These are phyloP conservation scores for Drosophila seguyi DNA, from an alignment of 1,140 invertebrate genomes.

Conservation along the genomic window DNA sequence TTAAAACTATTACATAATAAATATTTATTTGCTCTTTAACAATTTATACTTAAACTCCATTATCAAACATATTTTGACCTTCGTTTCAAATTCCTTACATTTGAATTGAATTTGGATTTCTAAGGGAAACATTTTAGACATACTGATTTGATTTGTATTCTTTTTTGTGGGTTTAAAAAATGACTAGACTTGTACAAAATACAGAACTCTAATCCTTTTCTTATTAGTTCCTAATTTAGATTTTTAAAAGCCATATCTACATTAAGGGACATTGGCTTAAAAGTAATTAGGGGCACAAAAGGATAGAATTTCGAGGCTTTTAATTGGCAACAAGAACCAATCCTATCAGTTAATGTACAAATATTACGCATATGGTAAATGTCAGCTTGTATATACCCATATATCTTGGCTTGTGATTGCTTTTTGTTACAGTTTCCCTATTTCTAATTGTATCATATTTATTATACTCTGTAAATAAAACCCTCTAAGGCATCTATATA, in stretches of 20 bases:
- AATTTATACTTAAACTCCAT: background rate
- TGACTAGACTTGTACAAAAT: background rate
- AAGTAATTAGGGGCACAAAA: background rate
- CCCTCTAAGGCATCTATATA: slow-evolving; percentile 40
- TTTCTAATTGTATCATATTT: slow-evolving; percentile 47
- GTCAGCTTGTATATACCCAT: slow-evolving; percentile 55
- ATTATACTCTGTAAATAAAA: slow-evolving; percentile 73
- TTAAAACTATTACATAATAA: background rate
- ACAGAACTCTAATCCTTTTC: background rate
- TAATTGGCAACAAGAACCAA: background rate
- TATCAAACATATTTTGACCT: background rate
- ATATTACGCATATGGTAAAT: slow-evolving; percentile 32
- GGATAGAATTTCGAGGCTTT: background rate
- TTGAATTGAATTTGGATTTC: no score
- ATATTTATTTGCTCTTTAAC: slow-evolving; percentile 1
- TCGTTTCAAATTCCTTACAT: background rate
- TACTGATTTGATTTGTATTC: background rate
- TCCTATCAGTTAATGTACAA: slow-evolving; percentile 46
- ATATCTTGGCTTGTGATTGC: slow-evolving; percentile 63
- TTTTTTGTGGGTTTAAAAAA: no score
- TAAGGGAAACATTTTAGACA: background rate
- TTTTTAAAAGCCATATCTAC: background rate
- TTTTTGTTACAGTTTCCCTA: slow-evolving; percentile 41
- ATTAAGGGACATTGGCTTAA: background rate
- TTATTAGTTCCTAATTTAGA: background rate